phyloP scores from a whole-genome alignment of 2,888 invertebrate genomes.

The Andrena chrysosceles region DNA sequence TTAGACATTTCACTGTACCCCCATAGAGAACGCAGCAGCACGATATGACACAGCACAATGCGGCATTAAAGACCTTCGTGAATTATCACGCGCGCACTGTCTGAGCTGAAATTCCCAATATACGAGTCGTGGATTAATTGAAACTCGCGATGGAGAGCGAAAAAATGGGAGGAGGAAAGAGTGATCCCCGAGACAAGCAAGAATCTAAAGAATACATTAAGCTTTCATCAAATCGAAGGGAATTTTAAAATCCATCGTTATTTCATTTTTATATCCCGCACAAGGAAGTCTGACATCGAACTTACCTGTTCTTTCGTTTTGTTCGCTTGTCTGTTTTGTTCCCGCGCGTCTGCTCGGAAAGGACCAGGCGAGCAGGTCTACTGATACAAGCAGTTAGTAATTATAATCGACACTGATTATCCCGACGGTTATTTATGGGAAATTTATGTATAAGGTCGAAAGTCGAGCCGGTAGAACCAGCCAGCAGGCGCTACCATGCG shows the following conservation, averaged over 20 bases:
- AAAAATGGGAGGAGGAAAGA: too few species aligned
- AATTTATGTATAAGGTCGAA: conserved; percentile 80
- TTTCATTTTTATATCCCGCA: neutral
- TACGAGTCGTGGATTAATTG: conserved; percentile 29
- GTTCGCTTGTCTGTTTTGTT: conserved; percentile 21
- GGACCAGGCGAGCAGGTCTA: conserved; percentile 27
- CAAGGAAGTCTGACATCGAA: too few species aligned
- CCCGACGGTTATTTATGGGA: conserved; percentile 79
- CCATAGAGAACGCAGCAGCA: conserved; percentile 36
- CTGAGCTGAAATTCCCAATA: conserved; percentile 34
- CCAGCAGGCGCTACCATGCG: conserved; percentile 47
- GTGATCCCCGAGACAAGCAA: neutral
- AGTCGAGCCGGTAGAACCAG: conserved; percentile 50
- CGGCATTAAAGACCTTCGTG: conserved; percentile 56
- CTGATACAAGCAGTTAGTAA: conserved; percentile 69
- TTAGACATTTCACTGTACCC: conserved; percentile 54
- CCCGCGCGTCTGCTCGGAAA: conserved; percentile 27
- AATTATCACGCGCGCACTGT: conserved; percentile 51
- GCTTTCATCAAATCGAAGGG: neutral
- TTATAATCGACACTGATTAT: conserved; percentile 77
- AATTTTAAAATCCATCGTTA: neutral
- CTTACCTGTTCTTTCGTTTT: neutral
- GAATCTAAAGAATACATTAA: neutral
- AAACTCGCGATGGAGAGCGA: neutral
- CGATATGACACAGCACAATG: conserved; percentile 59